phyloP scores from a whole-genome alignment of 1,140 invertebrate species.

The Meloidogyne floridensis region DNA sequence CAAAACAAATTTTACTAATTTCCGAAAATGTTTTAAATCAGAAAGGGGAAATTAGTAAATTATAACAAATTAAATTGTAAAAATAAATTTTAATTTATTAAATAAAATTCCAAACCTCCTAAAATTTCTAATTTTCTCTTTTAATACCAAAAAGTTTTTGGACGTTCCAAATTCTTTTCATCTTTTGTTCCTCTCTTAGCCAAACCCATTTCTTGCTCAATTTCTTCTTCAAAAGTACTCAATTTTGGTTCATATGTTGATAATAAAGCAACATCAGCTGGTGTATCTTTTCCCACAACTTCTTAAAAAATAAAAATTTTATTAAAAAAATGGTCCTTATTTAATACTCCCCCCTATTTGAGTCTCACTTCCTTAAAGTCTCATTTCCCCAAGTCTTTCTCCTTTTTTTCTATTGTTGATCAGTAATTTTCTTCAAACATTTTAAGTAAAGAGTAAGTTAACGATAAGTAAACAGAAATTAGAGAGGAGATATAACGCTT shows the following conservation, averaged over 20 bases:
- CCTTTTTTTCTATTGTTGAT: too few species aligned
- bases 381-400: too few species aligned
- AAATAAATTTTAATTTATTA: background rate
- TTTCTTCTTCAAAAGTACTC: conserved; percentile 67
- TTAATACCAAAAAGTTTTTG: conserved; percentile 67
- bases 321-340: background rate
- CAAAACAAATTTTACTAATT: conserved; percentile 23
- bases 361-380: too few species aligned
- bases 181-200: conserved; percentile 58
- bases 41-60: too few species aligned
- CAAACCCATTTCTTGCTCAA: conserved; percentile 66
- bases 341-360: too few species aligned
- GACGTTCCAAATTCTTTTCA: conserved; percentile 1
- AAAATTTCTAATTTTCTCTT: background rate
- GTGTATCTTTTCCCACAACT: conserved; percentile 48
- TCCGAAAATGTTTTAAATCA: background rate
- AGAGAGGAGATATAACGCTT: too few species aligned
- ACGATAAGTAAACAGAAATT: too few species aligned
- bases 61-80: background rate
- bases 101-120: too few species aligned
- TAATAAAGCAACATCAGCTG: conserved; percentile 39
- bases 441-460: too few species aligned
- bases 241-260: conserved; percentile 66
- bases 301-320: conserved; percentile 31
- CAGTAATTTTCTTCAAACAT: too few species aligned